Evolutionary conservation across 2,797 vertebrate genomes (phyloP).

Genomic region (Potorous gilbertii): DNA sequence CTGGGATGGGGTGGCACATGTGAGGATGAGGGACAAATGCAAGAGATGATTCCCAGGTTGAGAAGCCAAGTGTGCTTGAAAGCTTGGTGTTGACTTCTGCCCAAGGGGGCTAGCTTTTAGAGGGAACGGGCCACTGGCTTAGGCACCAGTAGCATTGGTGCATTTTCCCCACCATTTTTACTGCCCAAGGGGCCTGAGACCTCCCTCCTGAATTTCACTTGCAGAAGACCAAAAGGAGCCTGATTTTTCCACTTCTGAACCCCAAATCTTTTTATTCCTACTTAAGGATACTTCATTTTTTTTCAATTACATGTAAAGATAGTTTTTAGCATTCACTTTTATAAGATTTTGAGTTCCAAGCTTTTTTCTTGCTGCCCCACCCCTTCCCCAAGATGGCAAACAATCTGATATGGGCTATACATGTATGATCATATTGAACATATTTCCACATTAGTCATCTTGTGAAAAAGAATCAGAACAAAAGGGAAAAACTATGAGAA

Average conservation of each 20-base stretch:
- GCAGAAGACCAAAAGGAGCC: background rate
- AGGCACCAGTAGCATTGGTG: background rate
- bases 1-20: background rate
- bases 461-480: no score
- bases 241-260: background rate
- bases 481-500: no score
- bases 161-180: background rate
- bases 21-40: background rate
- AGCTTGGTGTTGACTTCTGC: background rate
- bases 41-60: background rate
- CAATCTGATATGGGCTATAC: no score
- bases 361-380: no score
- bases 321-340: no score
- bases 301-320: no score
- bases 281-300: no score
- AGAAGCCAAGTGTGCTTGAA: rapidly evolving
- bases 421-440: no score
- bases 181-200: background rate
- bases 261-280: no score
- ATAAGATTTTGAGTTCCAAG: no score
- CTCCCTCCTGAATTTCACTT: background rate
- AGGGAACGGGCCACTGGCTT: background rate
- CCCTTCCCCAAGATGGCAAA: no score
- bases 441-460: no score
- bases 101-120: background rate